Percentiles rank a stretch among this genome's conserved stretches.
phyloP scores from a whole-genome alignment of 30 jellyfish, hydroid and myxozoan species.

The Aurelia aurita region DNA sequence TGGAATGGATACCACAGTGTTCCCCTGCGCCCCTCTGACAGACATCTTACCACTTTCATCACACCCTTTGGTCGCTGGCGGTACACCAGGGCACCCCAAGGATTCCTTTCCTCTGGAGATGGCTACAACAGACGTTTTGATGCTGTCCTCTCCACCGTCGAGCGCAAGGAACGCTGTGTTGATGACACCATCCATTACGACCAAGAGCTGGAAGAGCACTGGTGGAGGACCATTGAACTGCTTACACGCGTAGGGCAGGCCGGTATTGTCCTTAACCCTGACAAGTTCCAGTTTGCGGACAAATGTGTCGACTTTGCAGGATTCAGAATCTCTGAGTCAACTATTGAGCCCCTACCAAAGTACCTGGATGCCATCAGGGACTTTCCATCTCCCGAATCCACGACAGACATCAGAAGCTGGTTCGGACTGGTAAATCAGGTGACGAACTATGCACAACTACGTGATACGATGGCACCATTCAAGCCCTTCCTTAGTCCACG shows the following conservation, averaged over 20 bases:
- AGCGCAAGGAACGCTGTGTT: too few relatives aligned
- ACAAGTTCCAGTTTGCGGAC: constrained; percentile 33
- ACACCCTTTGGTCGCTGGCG: constrained; percentile 66
- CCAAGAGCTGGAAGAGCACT: too few relatives aligned
- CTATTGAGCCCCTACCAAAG: constrained; percentile 36
- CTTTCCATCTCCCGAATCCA: constrained; percentile 20
- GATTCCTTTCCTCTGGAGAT: constrained; percentile 55
- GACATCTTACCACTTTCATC: constrained; percentile 48
- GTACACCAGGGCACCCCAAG: constrained; percentile 58
- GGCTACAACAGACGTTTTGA: constrained; percentile 18
- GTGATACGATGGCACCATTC: constrained; percentile 32
- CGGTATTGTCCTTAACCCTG: neutral
- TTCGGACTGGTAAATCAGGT: constrained; percentile 40
- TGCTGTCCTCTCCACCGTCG: too few relatives aligned
- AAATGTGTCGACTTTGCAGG: constrained; percentile 31
- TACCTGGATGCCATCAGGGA: constrained; percentile 20
- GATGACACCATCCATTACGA: too few relatives aligned
- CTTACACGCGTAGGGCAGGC: too few relatives aligned
- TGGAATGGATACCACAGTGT: constrained; percentile 45
- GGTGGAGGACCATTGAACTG: too few relatives aligned
- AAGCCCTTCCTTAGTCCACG: constrained; percentile 24
- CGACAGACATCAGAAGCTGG: constrained; percentile 33
- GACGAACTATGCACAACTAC: constrained; percentile 2
- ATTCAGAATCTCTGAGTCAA: constrained; percentile 7
- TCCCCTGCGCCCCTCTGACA: constrained; percentile 21